Conservation (phyloP, 2,113 vertebrate genomes). For the Oenanthe melanoleuca region DNA sequence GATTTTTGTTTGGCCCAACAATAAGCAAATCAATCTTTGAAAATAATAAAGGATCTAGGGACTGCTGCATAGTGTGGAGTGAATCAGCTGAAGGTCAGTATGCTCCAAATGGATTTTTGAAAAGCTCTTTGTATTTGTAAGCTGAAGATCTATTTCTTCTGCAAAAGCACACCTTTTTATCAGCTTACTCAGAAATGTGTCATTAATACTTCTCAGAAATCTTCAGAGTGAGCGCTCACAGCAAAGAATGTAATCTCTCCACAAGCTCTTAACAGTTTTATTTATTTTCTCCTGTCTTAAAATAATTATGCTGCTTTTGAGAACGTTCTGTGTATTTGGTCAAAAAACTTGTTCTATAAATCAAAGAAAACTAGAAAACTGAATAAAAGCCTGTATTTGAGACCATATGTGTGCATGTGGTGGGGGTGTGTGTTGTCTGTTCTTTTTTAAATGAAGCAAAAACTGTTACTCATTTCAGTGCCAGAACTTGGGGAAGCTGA, state of each 20-base stretch:
- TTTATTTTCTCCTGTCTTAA: neutral
- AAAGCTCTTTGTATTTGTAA: neutral
- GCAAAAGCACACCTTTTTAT: neutral
- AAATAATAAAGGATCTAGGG: neutral
- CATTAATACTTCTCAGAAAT: neutral
- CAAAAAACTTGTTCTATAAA: neutral
- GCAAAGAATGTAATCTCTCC: neutral
- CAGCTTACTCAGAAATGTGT: neutral
- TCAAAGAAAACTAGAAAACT: neutral
- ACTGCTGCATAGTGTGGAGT: neutral
- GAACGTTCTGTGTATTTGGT: neutral
- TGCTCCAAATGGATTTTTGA: neutral
- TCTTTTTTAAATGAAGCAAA: slow-evolving; percentile 34
- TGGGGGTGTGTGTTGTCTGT: neutral
- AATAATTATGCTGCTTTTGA: neutral
- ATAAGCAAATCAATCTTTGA: neutral
- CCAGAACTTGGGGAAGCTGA: slow-evolving; percentile 95
- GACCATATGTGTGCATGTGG: neutral
- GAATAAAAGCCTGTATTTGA: neutral
- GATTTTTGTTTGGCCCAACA: neutral
- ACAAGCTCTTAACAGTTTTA: neutral
- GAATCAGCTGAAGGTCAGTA: neutral
- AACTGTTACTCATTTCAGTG: slow-evolving; percentile 82
- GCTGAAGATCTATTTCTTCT: neutral
- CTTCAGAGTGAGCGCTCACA: neutral